Evolutionary conservation across 2,888 invertebrate genomes (phyloP).

Genomic region (Lumbricus terrestris): DNA sequence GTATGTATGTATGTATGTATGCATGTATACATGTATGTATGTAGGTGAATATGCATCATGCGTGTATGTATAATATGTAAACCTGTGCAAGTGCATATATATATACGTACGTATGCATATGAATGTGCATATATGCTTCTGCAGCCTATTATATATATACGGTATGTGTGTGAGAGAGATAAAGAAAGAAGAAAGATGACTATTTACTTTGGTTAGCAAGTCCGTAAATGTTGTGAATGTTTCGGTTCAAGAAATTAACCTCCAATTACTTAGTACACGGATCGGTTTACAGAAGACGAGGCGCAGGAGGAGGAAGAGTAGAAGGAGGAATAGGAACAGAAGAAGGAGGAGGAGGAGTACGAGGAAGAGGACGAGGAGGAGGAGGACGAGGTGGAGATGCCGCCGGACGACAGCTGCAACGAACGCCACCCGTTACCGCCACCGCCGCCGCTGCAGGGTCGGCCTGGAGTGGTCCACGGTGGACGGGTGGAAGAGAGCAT

Average conservation of each 20-base stretch:
- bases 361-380: not conserved
- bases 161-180: not conserved
- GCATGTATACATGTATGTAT: too few species aligned
- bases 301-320: too few species aligned
- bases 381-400: not conserved
- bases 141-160: too few species aligned
- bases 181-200: not conserved
- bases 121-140: not conserved
- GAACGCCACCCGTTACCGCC: not conserved
- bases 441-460: not conserved
- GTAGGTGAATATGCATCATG: slow-evolving; percentile 24
- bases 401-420: not conserved
- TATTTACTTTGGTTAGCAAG: not conserved
- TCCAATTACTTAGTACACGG: slow-evolving; percentile 3
- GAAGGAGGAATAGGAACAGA: too few species aligned
- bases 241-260: slow-evolving; percentile 3
- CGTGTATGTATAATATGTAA: too few species aligned
- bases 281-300: not conserved
- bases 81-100: too few species aligned
- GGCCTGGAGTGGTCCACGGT: slow-evolving; percentile 3
- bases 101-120: not conserved
- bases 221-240: slow-evolving; percentile 3
- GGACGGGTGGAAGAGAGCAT: not conserved
- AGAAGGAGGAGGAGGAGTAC: not conserved
- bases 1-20: too few species aligned